A percentile compares a stretch with the other conserved stretches of the same genome.
These are phyloP conservation scores for Caenorhabditis brenneri DNA, from an alignment of 1,140 invertebrate genomes.

Conservation along the genomic window DNA sequence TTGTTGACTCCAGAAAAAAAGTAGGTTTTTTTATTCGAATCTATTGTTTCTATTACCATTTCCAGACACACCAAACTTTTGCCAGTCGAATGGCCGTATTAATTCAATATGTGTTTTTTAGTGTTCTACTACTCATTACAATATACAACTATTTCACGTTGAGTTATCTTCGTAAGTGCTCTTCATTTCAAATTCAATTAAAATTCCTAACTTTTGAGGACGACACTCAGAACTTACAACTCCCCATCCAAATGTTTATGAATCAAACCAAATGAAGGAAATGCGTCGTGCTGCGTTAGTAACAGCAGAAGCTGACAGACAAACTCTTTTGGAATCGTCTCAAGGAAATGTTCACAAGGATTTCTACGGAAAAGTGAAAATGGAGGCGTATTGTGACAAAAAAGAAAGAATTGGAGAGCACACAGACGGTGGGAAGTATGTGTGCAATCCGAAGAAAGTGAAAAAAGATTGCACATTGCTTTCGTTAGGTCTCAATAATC, in stretches of 20 bases:
- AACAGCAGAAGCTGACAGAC: background rate
- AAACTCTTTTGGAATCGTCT: background rate
- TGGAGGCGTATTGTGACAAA: background rate
- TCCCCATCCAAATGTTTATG: background rate
- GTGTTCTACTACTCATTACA: too few species aligned
- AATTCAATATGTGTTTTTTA: too few species aligned
- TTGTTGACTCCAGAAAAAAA: too few species aligned
- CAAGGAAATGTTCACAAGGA: background rate
- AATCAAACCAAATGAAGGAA: background rate
- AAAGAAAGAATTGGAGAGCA: background rate
- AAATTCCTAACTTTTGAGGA: too few species aligned
- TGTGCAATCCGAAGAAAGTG: background rate
- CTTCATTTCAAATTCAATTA: too few species aligned
- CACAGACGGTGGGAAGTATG: background rate
- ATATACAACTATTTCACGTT: too few species aligned
- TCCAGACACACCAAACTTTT: too few species aligned
- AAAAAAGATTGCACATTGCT: background rate
- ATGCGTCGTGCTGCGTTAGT: background rate
- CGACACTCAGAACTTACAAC: too few species aligned
- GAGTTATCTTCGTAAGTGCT: too few species aligned
- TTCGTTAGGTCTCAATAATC: background rate
- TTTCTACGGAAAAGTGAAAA: background rate
- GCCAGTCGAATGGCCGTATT: too few species aligned
- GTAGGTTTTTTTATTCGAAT: too few species aligned
- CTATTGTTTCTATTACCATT: too few species aligned